These are phyloP conservation scores for Caenorhabditis inopinata DNA, from an alignment of 1,140 invertebrate species.

Conservation along the genomic window DNA sequence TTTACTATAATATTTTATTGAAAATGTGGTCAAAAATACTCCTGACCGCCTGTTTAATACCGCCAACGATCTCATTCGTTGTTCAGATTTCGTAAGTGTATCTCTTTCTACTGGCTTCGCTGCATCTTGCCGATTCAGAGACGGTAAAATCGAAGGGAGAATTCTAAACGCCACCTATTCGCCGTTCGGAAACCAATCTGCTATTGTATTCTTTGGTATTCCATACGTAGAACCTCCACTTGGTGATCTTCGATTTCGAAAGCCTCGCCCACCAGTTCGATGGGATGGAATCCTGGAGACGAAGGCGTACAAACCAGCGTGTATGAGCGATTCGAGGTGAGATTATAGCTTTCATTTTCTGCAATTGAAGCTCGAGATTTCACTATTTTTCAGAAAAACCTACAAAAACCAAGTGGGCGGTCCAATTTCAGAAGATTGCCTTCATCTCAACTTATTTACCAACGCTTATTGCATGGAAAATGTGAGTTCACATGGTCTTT, in stretches of 20 bases:
- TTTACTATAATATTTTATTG: no score
- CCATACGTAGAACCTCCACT: neutral
- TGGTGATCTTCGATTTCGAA: neutral
- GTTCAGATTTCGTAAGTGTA: no score
- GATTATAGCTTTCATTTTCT: no score
- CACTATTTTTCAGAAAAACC: neutral
- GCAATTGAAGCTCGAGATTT: no score
- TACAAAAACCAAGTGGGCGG: neutral
- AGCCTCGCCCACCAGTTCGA: neutral
- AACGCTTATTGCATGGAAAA: neutral
- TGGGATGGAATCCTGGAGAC: neutral
- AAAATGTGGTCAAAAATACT: no score
- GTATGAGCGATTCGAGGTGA: neutral
- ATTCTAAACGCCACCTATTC: no score
- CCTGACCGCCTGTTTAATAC: no score
- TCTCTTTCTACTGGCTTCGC: no score
- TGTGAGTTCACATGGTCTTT: neutral
- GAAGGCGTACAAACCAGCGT: neutral
- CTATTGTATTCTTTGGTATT: neutral
- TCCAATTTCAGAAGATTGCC: slow-evolving; percentile 26
- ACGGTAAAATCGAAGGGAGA: no score
- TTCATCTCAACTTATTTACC: neutral
- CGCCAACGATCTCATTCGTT: no score
- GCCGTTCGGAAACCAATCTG: no score
- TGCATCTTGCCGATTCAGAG: no score